These are phyloP conservation scores for Pedetes capensis DNA, from an alignment of 2,113 vertebrate species.

Conservation along the genomic window DNA sequence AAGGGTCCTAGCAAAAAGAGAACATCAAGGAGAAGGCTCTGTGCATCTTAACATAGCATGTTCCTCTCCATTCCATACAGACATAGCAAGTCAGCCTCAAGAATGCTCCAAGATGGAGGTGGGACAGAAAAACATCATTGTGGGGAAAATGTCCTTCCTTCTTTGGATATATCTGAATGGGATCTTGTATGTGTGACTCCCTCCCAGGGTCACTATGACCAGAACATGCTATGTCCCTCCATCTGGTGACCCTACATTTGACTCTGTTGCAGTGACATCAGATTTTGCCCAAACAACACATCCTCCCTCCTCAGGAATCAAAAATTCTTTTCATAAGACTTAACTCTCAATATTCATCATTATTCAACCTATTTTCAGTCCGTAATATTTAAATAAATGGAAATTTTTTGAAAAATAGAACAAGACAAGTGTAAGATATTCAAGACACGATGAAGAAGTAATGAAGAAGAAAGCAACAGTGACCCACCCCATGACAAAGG, in stretches of 20 bases:
- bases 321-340: slow-evolving; percentile 66
- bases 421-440: slow-evolving; percentile 18
- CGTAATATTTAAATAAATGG: slow-evolving; percentile 71
- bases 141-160: not conserved
- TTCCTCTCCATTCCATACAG: slow-evolving; percentile 17
- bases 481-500: not conserved
- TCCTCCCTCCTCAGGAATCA: slow-evolving; percentile 65
- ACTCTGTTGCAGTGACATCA: slow-evolving; percentile 67
- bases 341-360: slow-evolving; percentile 65
- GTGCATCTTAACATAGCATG: not conserved
- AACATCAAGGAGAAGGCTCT: not conserved
- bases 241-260: slow-evolving; percentile 61
- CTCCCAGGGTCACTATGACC: slow-evolving; percentile 12
- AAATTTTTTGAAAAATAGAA: slow-evolving; percentile 69
- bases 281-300: slow-evolving; percentile 56
- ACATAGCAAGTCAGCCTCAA: not conserved
- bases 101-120: not conserved
- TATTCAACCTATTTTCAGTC: slow-evolving; percentile 53
- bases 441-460: not conserved
- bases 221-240: slow-evolving; percentile 59
- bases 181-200: not conserved
- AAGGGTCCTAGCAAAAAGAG: not conserved
- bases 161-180: slow-evolving; percentile 24
- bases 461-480: not conserved
- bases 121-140: slow-evolving; percentile 15